These are phyloP conservation scores for Sebastes minor DNA, from an alignment of 2,797 vertebrate species.

Conservation along the genomic window DNA sequence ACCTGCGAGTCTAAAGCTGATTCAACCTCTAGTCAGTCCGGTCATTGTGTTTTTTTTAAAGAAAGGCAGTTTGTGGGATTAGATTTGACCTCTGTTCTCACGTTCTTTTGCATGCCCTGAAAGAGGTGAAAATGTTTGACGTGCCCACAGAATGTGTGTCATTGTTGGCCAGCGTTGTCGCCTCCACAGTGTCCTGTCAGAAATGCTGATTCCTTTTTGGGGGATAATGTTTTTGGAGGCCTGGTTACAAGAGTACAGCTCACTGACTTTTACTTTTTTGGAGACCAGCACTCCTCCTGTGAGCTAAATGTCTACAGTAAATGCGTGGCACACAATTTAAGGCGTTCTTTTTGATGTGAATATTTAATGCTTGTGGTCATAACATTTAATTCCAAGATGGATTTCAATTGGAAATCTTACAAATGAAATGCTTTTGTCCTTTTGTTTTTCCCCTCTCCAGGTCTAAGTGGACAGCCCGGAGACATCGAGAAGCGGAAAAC, in stretches of 20 bases:
- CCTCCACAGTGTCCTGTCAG: conserved; percentile 27
- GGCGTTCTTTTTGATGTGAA: neutral
- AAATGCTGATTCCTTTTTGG: conserved; percentile 56
- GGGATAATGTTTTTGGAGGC: conserved; percentile 14
- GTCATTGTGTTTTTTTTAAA: conserved; percentile 33
- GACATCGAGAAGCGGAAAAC: conserved; percentile 97
- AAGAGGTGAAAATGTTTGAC: conserved; percentile 50
- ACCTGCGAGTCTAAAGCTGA: conserved; percentile 38
- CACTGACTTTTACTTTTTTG: conserved; percentile 18
- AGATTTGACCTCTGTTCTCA: conserved; percentile 31
- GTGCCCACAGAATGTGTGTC: conserved; percentile 49
- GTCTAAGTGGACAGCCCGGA: conserved; percentile 94
- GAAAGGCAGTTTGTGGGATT: conserved; percentile 38
- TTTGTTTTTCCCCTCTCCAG: conserved; percentile 70
- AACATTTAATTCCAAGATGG: too few species aligned
- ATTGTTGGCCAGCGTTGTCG: conserved; percentile 45
- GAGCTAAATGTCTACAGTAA: neutral
- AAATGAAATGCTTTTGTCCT: conserved; percentile 6
- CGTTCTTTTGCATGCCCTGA: conserved; percentile 18
- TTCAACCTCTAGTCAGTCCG: conserved; percentile 14
- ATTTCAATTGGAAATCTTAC: neutral
- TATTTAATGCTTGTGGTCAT: neutral
- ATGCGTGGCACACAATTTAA: neutral
- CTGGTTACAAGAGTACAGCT: conserved; percentile 25
- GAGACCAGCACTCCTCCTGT: neutral